phyloP scores from a whole-genome alignment of 2,797 vertebrate species.

The Delichon dasypus region DNA sequence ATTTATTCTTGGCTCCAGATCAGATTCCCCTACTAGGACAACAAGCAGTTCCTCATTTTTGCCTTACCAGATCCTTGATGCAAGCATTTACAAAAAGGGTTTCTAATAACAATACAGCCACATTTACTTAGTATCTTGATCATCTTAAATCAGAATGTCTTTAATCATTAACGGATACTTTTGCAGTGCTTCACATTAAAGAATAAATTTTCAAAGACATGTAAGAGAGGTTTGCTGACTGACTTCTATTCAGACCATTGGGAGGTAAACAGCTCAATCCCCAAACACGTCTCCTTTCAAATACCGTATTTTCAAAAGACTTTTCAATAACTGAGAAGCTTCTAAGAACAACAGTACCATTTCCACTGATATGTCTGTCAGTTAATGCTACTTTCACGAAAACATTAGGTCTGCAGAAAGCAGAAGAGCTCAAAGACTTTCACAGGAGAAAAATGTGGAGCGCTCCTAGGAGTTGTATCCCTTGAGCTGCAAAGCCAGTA shows the following conservation, averaged over 20 bases:
- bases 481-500: not conserved
- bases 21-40: not conserved
- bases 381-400: not conserved
- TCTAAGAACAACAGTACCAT: not conserved
- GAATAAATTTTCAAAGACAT: constrained; percentile 20
- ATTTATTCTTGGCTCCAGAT: constrained; percentile 44
- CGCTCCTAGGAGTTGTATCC: not conserved
- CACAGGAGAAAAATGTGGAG: not conserved
- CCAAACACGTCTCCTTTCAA: not conserved
- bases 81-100: not conserved
- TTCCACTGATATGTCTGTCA: not conserved
- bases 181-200: not conserved
- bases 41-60: constrained; percentile 1
- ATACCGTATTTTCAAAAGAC: not conserved
- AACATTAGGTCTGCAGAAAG: not conserved
- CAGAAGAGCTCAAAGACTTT: not conserved
- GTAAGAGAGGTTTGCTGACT: constrained; percentile 15
- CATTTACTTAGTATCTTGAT: constrained; percentile 28
- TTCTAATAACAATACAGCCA: not conserved
- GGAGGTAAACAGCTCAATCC: constrained; percentile 23
- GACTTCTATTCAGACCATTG: constrained; percentile 7
- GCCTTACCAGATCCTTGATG: not conserved
- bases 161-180: constrained; percentile 6
- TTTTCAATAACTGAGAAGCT: not conserved
- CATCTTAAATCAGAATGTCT: constrained; percentile 29